Evolutionary conservation across 2,888 invertebrate genomes (phyloP), one percentile per base, ranked within the genome.

Genomic region (Micoletzkya japonica): DNA sequence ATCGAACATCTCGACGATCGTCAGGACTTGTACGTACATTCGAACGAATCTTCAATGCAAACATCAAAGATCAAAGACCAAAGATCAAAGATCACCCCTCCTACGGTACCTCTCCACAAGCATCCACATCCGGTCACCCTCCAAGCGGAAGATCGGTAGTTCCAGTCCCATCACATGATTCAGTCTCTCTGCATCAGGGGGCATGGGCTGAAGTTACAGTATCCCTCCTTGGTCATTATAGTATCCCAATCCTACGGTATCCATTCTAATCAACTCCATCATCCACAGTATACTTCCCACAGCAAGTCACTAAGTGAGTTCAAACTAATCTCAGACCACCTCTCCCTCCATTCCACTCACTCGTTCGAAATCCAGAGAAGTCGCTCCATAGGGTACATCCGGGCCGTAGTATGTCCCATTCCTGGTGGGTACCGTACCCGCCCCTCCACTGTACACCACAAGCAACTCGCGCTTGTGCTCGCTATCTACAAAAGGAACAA

Each of bases 1-100:
- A 14, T 66, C 64, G 54, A 54, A 66, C 54, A 37, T 52, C 64
- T 66, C 64, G n/a, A 37, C 54, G 54, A 66, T 20, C 28, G 37
- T 37, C 39, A 54, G 30, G 4, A 66, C 36, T 1, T 50, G 30
- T n/a, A 66, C 36, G 17, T 36, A 66, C 64, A 66, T 66, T 26
- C 64, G 64, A 1, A 66, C 30, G 37, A 66, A 66, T 54, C 64
- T 66, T 28, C 0, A 37, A 60, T 57, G 28, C 2, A 63, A 32
- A 30, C 44, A 63, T 32, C 44, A 6, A 50, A 34, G 24, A 3
- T 32, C 34, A 17, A 24, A 50, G 24, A 28, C 20, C 28, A 26
- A 50, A 17, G 24, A 17, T n/a, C 20, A 20, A 39, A 10, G 39
- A 39, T 34, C 57, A n/a, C 2, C 4, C 39, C 28, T 7, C 14